Evolutionary conservation across 2,113 vertebrate species (phyloP), one percentile per base, ranked within the genome.

Genomic region (Alaudala cheleensis): DNA sequence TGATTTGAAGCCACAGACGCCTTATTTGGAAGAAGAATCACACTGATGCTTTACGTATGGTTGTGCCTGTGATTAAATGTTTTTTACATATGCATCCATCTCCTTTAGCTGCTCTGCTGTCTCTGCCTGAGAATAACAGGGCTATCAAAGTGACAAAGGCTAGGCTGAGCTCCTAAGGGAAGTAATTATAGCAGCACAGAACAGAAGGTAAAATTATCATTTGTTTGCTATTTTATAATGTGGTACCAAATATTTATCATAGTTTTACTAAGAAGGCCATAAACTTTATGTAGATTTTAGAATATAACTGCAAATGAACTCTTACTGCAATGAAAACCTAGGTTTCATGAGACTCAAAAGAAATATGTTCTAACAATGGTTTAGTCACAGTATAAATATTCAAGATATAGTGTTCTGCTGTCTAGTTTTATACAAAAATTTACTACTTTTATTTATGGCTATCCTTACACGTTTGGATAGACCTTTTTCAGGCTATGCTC

Each of bases 151-250:
- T 96, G 97, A 97, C 95, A 96, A 97, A 96, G 91, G 45, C 73
- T 95, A 82, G 78, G 44, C 58, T 97, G 72, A 93, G 89, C 88
- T 98, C 97, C 96, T 96, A 83, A 81, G 97, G 94, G 97, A 97
- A 95, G 86, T 94, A 97, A 97, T 98, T 97, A 97, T 57, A 94
- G 91, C 93, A 96, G 84, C 74, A 81, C 39, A 92, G 78, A 97
- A 56, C 82, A 97, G 94, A 97, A 97, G 94, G 89, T 95, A 95
- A 96, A 97, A 95, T 91, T 96, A 97, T 92, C 42, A 97, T 92
- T 95, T 96, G 53, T 85, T 94, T 91, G 49, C 74, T 96, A 29
- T 95, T 98, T 97, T 95, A 95, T 94, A 96, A 92, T 84, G 62
- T 31, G 47, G 26, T 87, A 73, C 74, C 93, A 96, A 95, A 90